Evolutionary conservation across 1,140 invertebrate genomes (phyloP), one percentile per base, ranked within the genome.

Genomic region (Pollicipes pollicipes): DNA sequence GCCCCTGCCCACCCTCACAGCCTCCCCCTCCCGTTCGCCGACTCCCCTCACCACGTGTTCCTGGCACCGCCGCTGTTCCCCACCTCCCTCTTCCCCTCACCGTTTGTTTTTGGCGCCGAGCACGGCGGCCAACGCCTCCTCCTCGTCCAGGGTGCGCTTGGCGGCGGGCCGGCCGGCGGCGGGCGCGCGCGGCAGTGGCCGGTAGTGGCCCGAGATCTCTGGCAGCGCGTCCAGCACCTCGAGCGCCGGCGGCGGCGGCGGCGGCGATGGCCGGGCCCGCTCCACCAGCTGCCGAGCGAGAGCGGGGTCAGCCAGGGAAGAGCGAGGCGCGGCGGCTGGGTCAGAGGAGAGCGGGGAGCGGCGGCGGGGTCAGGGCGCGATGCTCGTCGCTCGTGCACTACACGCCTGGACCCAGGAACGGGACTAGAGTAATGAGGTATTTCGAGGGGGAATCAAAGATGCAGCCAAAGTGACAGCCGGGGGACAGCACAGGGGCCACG

Each of bases 21-120:
- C n/a, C n/a, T n/a, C n/a, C n/a, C n/a, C n/a, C n/a, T n/a, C n/a
- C n/a, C n/a, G n/a, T n/a, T n/a, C n/a, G n/a, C n/a, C n/a, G n/a
- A n/a, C n/a, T n/a, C n/a, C n/a, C n/a, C n/a, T n/a, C n/a, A n/a
- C n/a, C n/a, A n/a, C n/a, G n/a, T n/a, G n/a, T n/a, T n/a, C n/a
- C n/a, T n/a, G n/a, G n/a, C n/a, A n/a, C n/a, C n/a, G n/a, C n/a
- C n/a, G n/a, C n/a, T n/a, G n/a, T n/a, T n/a, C n/a, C n/a, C 45
- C 13, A 21, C 8, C 45, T 58, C 17, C 21, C 45, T 2, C 45
- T 58, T 21, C 45, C 45, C 27, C 64, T 10, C 64, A 66, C 64
- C 64, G 64, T 66, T 66, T 66, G 64, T 66, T 66, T 66, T 21
- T 66, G 64, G 3, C 64, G n/a, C 24, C n/a, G 24, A 66, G 28